Base-by-base conservation (phyloP, 2,113 vertebrate genomes). In the Cottus gobio region DNA sequence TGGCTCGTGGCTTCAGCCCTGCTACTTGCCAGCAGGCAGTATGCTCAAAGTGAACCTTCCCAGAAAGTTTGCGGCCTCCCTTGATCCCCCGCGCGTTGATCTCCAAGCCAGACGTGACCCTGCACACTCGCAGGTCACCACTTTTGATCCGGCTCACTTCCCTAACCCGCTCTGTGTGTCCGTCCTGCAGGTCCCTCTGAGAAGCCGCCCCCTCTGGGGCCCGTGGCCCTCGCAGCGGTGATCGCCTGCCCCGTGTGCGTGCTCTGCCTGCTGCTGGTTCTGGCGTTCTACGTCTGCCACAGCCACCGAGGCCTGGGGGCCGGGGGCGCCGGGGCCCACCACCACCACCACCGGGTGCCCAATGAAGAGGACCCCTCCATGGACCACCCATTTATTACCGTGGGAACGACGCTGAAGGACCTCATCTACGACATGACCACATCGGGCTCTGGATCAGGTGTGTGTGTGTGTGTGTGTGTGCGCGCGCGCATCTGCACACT, bases 171-270 rank as follows among this genome's bases (percentile, higher is more conserved):
- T 37, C 24, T 66, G 24, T 46, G 24, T 46, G 22, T 52, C 9
- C 9, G 31, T 62, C 16, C 24, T 26, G 1, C 84, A 94, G 94
- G 34, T 5, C 84, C 86, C 4, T 68, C 88, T 7, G 70, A 24
- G 10, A 90, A 89, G 54, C 93, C 95, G 2, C 86, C 95, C 26
- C 85, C 92, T 3, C 91, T 99, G 66, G 97, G 97, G 66, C 98
- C 98, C 0, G 97, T 99, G 63, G 97, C 97, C 69, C 91, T 99
- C 9, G 98, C 98, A 7, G 97, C 97, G 4, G 96, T 96, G 50
- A 98, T 99, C 56, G 98, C 97, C 1, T 97, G 96, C 42, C 98
- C 98, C 0, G 97, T 99, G 61, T 99, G 98, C 37, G 96, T 99
- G 31, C 93, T 99, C 60, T 99, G 98, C 92, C 95, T 99, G 92